A percentile compares a stretch with the other conserved stretches of the same genome.
These are phyloP conservation scores for Apoda limacodes DNA, from an alignment of 2,888 invertebrate genomes.

Conservation along the genomic window DNA sequence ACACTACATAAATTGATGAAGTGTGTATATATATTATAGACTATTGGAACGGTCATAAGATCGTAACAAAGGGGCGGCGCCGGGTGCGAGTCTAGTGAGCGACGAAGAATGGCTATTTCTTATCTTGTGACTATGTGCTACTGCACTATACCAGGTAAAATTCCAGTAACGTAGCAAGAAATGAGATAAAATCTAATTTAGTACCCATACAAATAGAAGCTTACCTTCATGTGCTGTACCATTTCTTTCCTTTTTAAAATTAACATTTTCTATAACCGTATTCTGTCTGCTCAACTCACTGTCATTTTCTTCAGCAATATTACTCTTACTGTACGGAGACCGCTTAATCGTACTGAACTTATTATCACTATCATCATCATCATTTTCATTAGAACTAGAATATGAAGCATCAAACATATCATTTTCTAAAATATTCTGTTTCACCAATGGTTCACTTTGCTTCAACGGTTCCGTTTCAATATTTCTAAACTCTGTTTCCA, in stretches of 20 bases:
- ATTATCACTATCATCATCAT: constrained; percentile 74
- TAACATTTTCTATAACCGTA: constrained; percentile 62
- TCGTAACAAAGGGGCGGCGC: too few species aligned
- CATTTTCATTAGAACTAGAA: constrained; percentile 65
- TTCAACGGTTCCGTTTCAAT: constrained; percentile 33
- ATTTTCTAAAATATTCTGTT: constrained; percentile 63
- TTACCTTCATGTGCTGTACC: constrained; percentile 52
- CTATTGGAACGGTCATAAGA: too few species aligned
- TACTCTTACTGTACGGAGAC: constrained; percentile 72
- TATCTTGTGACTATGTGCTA: too few species aligned
- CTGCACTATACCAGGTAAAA: too few species aligned
- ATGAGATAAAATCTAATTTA: too few species aligned
- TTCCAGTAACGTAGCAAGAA: too few species aligned
- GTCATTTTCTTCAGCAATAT: constrained; percentile 35
- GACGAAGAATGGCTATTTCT: too few species aligned
- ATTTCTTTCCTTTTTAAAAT: constrained; percentile 56
- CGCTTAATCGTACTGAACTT: constrained; percentile 80
- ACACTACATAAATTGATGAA: too few species aligned
- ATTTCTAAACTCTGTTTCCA: constrained; percentile 35
- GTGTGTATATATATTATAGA: too few species aligned
- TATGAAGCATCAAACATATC: constrained; percentile 64
- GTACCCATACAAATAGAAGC: too few species aligned
- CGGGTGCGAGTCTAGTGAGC: too few species aligned
- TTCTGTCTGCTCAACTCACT: constrained; percentile 55
- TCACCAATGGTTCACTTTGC: constrained; percentile 61